Evolutionary conservation across 2,888 invertebrate genomes (phyloP), one percentile per base, ranked within the genome.

Genomic region (Agrotis exclamationis): DNA sequence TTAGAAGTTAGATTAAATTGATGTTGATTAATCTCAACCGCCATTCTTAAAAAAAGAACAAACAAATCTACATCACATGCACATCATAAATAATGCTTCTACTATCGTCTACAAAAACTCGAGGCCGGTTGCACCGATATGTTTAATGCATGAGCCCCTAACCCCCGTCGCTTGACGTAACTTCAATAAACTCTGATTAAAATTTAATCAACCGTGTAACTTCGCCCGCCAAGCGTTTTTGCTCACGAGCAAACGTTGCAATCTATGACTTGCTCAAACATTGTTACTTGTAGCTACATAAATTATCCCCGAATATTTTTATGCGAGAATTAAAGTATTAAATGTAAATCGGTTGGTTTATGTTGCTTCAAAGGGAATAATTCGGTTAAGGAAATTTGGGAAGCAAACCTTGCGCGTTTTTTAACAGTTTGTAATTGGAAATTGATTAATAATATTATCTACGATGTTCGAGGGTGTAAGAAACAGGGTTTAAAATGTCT

Each of bases 141-240:
- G 74, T 54, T 79, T 77, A 74, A 79, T 85, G 76, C 79, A 86
- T 75, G 65, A 80, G 68, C 73, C 57, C 39, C 58, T 68, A 63
- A 58, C 70, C 60, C 24, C 64, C 50, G 68, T 59, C 78, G 69
- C 76, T 86, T 87, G 85, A 83, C 84, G 83, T 84, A 71, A 82
- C 86, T 86, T 82, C 86, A 87, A 90, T 91, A 88, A 90, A 87
- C 83, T 87, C 86, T 89, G 91, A 92, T 92, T 91, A 91, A 91
- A 92, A 89, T 90, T 91, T 90, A 91, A 91, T 91, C 92, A 91
- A 90, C 86, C 87, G 85, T 87, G 84, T 83, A 83, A 83, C 83
- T 81, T 54, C 50, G 77, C 82, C 80, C 80, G 66, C 72, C 79
- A 71, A 84, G 88, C 88, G 86, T 88, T 89, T 89, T 89, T 88